Evolutionary conservation across 1,140 invertebrate genomes (phyloP).

Genomic region (Calliphora vicina): DNA sequence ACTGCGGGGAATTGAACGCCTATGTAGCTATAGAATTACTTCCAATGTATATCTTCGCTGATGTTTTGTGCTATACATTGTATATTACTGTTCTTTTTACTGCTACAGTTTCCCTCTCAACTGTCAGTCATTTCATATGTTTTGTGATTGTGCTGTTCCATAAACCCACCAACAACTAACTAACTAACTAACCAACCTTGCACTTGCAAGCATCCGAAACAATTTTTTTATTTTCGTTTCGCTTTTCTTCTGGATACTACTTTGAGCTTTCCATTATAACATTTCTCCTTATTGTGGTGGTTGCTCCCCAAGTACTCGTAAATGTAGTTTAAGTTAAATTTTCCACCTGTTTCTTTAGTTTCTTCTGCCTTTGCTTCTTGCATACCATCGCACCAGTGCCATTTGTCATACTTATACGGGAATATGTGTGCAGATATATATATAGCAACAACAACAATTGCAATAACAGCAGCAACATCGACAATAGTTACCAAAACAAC

Average conservation of each 20-base stretch:
- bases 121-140: too few relatives aligned
- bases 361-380: neutral
- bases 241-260: neutral
- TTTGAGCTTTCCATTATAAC: neutral
- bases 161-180: neutral
- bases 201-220: neutral
- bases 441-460: neutral
- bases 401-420: neutral
- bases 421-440: neutral
- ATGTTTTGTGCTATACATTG: too few relatives aligned
- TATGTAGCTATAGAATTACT: too few relatives aligned
- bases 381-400: neutral
- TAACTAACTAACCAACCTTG: conserved; percentile 3
- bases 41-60: too few relatives aligned
- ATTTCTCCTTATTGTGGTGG: neutral
- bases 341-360: neutral
- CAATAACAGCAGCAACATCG: neutral
- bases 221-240: neutral
- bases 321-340: neutral
- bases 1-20: too few relatives aligned
- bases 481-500: neutral
- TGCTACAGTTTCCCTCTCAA: too few relatives aligned
- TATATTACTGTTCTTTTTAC: too few relatives aligned
- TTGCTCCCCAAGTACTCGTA: neutral
- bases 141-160: neutral